A percentile compares a stretch with the other conserved stretches of the same genome.
Conservation (phyloP, 2,888 invertebrate species). For the Hydropsyche betteni region DNA sequence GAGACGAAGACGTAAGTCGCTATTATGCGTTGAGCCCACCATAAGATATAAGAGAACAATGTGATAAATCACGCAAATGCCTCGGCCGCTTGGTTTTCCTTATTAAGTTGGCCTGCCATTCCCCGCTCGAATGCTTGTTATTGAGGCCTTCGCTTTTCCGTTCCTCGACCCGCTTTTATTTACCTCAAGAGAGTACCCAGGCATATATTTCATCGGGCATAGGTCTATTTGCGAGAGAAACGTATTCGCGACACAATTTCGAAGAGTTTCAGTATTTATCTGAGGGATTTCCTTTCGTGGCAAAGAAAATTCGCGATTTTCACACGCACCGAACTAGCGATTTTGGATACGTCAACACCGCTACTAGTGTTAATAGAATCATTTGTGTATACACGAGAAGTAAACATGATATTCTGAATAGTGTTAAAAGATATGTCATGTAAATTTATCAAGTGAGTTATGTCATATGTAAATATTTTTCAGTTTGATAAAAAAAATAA, state of each 20-base stretch:
- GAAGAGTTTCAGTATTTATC: conserved; percentile 5
- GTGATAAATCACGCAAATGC: conserved; percentile 49
- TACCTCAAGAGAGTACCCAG: conserved; percentile 23
- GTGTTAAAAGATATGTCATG: no score
- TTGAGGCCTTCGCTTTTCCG: conserved; percentile 41
- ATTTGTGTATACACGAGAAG: no score
- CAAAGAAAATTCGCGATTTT: background rate
- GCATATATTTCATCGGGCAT: conserved; percentile 15
- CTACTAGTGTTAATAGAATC: background rate
- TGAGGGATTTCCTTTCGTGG: background rate
- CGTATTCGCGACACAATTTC: conserved; percentile 11
- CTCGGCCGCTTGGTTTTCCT: conserved; percentile 41
- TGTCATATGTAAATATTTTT: no score
- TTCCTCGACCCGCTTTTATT: conserved; percentile 31
- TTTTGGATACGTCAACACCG: background rate
- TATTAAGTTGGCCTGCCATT: conserved; percentile 45
- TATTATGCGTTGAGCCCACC: conserved; percentile 42
- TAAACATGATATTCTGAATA: no score
- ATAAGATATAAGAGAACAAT: conserved; percentile 42
- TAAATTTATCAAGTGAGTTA: no score
- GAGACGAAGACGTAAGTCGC: conserved; percentile 37
- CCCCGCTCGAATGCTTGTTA: conserved; percentile 38
- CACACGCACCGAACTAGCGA: background rate
- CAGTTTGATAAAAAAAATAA: no score
- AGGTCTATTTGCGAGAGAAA: conserved; percentile 5